Evolutionary conservation across 2,113 vertebrate genomes (phyloP), one percentile per base, ranked within the genome.

Genomic region (Stictonetta naevosa): DNA sequence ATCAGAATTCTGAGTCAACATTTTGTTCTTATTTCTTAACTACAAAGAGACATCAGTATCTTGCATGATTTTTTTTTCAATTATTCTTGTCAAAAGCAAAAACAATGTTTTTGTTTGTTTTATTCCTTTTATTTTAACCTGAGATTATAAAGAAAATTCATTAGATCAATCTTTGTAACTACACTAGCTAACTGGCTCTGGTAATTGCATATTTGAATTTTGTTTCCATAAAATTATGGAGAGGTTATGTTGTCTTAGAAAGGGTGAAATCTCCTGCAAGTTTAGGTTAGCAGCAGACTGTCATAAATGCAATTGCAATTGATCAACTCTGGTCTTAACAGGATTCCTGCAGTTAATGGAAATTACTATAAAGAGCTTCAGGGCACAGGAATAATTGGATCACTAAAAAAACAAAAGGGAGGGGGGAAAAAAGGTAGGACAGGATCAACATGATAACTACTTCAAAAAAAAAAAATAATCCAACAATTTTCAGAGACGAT

Each of bases 311-410:
- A 95, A 96, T 97, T 97, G 95, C 93, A 97, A 97, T 97, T 95
- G 96, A 96, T 96, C 93, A 93, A 50, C 69, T 93, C 92, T 95
- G 94, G 91, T 81, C 86, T 93, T 96, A 97, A 96, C 96, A 95
- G 96, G 95, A 97, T 97, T 97, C 95, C 94, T 93, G 97, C 90
- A 97, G 96, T 96, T 96, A 96, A 97, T 97, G 93, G 94, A 97
- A 97, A 97, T 96, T 97, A 94, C 95, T 96, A 74, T 82, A 92
- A 95, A 91, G 93, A 93, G 90, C 95, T 96, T 95, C 94, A 83
- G 93, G 96, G 95, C 90, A 96, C 2, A 94, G 74, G 83, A 94
- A 96, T 97, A 97, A 97, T 92, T 96, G 93, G 93, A 96, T 95
- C 85, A 84, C 78, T 42, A 62, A 34, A 36, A 42, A 62, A 46